Percentiles rank a stretch among this genome's conserved stretches.
phyloP scores from a whole-genome alignment of 2,797 vertebrate genomes.

The Lepilemur septentrionalis region DNA sequence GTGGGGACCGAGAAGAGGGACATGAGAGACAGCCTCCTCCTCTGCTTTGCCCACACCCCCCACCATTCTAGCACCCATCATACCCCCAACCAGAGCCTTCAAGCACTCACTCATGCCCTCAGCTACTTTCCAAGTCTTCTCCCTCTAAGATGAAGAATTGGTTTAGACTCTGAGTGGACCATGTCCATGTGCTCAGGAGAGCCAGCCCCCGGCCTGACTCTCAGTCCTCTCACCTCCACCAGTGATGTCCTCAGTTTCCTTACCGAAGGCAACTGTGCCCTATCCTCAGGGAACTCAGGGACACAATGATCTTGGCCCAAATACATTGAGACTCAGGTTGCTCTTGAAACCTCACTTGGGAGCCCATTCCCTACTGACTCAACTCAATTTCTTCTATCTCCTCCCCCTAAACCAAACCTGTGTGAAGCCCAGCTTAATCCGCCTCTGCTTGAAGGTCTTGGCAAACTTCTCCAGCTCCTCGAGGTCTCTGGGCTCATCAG shows the following conservation, averaged over 20 bases:
- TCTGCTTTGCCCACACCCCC: not conserved
- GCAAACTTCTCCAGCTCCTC: conserved; percentile 98
- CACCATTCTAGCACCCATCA: too few relatives aligned
- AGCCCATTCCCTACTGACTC: not conserved
- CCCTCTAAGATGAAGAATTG: not conserved
- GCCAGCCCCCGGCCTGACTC: not conserved
- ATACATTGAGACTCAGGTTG: rapidly evolving
- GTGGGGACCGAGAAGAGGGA: not conserved
- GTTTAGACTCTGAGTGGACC: not conserved
- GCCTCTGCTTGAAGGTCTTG: conserved; percentile 98
- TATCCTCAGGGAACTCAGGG: not conserved
- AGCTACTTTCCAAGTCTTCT: not conserved
- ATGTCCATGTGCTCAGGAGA: not conserved
- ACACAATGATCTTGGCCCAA: not conserved
- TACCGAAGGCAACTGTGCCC: not conserved
- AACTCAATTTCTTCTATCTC: not conserved
- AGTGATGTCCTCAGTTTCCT: not conserved
- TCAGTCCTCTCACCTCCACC: not conserved
- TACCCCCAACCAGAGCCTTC: not conserved
- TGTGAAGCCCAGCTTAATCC: conserved; percentile 98
- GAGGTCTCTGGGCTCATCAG: conserved; percentile 96
- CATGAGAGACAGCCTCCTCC: not conserved
- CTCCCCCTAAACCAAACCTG: conserved; percentile 86
- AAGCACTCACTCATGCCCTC: too few relatives aligned
- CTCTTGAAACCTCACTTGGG: not conserved